Base-by-base conservation (phyloP, 2,113 vertebrate species). In the Daboia siamensis region DNA sequence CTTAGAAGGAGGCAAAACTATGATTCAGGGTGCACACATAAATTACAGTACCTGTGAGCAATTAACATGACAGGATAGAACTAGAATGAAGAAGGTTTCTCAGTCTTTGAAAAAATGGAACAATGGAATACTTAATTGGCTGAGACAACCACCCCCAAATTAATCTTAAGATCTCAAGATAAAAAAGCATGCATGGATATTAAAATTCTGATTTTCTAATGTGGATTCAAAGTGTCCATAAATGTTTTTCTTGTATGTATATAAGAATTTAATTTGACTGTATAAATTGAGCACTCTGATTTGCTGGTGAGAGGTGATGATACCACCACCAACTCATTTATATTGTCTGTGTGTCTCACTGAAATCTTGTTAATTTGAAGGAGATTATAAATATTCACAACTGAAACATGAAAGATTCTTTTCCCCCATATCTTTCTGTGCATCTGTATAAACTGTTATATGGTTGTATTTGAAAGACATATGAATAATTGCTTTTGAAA, bases 401-500 rank as follows among this genome's bases (percentile, higher is more conserved):
- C 44, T 90, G 92, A 90, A 90, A 93, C 69, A 90, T 64, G 84
- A 86, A 93, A 86, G 88, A 17, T 48, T 85, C 80, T 93, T 17
- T 54, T 57, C 88, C 88, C 24, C 54, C 88, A 51, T 52, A 33
- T 93, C 88, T 86, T 93, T 90, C 80, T 86, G n/a, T 55, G n/a
- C 57, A 86, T 90, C 90, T 93, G 29, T 69, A 55, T 86, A 93
- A 54, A 86, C 44, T 85, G 69, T 55, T 92, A 89, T 92, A 89
- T 51, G 87, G 84, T 92, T 92, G 91, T 89, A 46, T 85, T 89
- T 92, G 87, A 92, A 84, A 92, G 39, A n/a, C 44, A 85, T 92
- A 44, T 26, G 59, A 89, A 57, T 89, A 89, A 92, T 92, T 92
- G 91, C 91, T 92, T 92, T 88, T 80, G 44, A 59, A 74, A 74